Conservation (phyloP, 2,113 vertebrate species). For the Excalfactoria chinensis region DNA sequence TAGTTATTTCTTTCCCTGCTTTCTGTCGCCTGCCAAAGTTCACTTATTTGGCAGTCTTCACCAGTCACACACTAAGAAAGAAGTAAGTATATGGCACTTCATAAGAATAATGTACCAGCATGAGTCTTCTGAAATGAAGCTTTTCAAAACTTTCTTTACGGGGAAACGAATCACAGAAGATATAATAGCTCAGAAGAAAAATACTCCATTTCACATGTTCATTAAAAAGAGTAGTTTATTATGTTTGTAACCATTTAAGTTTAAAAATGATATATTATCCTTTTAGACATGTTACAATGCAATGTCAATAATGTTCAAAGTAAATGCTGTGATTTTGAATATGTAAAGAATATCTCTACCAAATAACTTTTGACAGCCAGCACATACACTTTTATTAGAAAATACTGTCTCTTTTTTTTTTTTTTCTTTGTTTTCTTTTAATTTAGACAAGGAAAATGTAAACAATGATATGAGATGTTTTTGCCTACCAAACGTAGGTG, state of each 20-base stretch:
- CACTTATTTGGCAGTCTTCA: not conserved
- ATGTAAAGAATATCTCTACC: not conserved
- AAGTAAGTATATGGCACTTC: not conserved
- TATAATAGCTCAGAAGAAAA: not conserved
- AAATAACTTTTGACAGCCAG: not conserved
- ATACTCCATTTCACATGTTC: not conserved
- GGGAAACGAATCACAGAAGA: not conserved
- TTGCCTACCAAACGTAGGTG: not conserved
- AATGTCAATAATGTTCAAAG: not conserved
- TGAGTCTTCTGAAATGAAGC: not conserved
- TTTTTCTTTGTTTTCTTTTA: not conserved
- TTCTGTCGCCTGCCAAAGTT: not conserved
- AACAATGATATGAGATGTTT: not conserved
- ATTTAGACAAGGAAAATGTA: not conserved
- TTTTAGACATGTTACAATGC: not conserved
- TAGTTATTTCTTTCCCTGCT: not conserved
- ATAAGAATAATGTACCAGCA: not conserved
- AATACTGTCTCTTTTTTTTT: not conserved
- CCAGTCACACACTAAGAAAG: constrained; percentile 1
- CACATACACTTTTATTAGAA: not conserved
- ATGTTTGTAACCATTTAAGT: not conserved
- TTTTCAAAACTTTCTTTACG: not conserved
- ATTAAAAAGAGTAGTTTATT: not conserved
- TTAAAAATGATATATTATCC: not conserved
- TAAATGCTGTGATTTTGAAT: not conserved